A percentile compares a stretch with the other conserved stretches of the same genome.
These are phyloP conservation scores for Psittacula derbiana DNA, from an alignment of 2,797 vertebrate genomes.

Conservation along the genomic window DNA sequence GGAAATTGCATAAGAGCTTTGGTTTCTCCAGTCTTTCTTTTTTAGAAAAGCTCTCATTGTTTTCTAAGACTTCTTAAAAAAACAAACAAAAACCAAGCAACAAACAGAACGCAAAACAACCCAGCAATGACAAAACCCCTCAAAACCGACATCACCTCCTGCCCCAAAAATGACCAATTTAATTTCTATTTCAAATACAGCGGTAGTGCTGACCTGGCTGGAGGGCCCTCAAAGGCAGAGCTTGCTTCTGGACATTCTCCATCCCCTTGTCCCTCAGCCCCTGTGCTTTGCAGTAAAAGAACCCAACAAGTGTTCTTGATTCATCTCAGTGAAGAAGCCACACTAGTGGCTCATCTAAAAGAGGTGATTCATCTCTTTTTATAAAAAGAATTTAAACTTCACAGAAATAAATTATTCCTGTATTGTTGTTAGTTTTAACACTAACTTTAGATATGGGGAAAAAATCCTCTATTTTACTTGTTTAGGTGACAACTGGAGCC, in stretches of 20 bases:
- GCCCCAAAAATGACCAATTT: neutral
- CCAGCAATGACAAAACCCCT: neutral
- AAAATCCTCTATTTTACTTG: neutral
- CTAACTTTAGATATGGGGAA: neutral
- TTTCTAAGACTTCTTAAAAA: neutral
- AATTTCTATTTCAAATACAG: neutral
- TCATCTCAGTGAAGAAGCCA: neutral
- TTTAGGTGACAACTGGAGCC: neutral
- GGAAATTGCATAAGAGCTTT: neutral
- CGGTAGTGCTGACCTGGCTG: rapidly evolving
- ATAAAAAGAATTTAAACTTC: neutral
- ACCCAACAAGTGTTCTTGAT: neutral
- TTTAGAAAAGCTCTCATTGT: neutral
- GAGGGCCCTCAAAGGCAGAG: neutral
- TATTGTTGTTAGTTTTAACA: neutral
- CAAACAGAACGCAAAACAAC: rapidly evolving
- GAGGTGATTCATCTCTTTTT: neutral
- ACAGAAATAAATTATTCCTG: neutral
- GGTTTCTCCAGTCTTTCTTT: neutral
- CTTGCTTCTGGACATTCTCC: neutral
- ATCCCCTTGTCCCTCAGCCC: neutral
- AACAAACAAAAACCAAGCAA: neutral
- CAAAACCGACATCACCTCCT: neutral
- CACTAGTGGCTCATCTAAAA: neutral
- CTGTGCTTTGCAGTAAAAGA: neutral